phyloP scores from a whole-genome alignment of 2,888 invertebrate genomes.

The Teinopalpus imperialis region DNA sequence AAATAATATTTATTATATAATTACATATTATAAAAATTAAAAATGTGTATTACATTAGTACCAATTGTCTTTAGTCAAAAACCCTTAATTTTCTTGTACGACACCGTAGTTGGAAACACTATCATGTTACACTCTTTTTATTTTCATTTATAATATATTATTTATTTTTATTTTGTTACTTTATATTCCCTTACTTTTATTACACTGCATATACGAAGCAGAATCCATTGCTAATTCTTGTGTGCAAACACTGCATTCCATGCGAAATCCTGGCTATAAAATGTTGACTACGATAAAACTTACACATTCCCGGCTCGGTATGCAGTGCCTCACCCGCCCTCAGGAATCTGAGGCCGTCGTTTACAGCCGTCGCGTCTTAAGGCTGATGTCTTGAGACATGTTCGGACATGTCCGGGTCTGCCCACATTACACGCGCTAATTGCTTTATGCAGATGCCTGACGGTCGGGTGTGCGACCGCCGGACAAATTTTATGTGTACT shows the following conservation, averaged over 20 bases:
- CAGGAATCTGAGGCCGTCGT: conserved; percentile 30
- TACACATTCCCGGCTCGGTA: conserved; percentile 54
- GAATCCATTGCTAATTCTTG: not conserved
- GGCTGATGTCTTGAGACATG: conserved; percentile 28
- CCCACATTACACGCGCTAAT: conserved; percentile 71
- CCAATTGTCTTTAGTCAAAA: too few species aligned
- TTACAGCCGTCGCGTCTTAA: conserved; percentile 31
- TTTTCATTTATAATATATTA: too few species aligned
- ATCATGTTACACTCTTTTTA: too few species aligned
- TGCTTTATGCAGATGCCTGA: conserved; percentile 69
- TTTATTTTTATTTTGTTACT: too few species aligned
- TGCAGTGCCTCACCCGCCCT: conserved; percentile 43
- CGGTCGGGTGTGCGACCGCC: conserved; percentile 32
- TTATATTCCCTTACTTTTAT: too few species aligned
- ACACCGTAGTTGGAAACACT: too few species aligned
- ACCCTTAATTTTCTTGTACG: too few species aligned
- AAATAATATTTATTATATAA: too few species aligned
- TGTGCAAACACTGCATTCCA: conserved; percentile 13
- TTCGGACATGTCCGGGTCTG: conserved; percentile 46
- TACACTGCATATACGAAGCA: too few species aligned
- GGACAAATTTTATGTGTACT: conserved; percentile 15
- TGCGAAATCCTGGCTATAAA: conserved; percentile 44
- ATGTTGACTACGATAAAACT: conserved; percentile 60
- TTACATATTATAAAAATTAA: too few species aligned
- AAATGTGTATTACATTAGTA: too few species aligned